Base-by-base conservation (phyloP, 2,113 vertebrate species). In the Corythornis madagascariensis region DNA sequence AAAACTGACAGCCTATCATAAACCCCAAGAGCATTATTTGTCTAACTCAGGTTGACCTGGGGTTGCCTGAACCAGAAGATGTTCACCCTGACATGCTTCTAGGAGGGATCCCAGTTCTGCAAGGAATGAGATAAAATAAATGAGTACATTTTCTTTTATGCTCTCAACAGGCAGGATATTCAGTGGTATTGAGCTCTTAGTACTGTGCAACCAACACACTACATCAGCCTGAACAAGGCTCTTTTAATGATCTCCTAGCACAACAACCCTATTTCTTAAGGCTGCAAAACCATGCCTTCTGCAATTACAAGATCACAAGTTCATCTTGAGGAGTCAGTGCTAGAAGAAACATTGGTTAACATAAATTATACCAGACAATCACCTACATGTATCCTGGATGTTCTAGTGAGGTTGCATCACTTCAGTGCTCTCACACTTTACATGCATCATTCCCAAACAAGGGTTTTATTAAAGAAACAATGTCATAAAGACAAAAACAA, bases 251-350 rank as follows among this genome's bases (percentile, higher is more conserved):
- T 42, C 77, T 85, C 52, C 64, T 76, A 63, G 71, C 2, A 7
- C 1, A 3, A 87, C 60, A 93, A 45, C 53, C 13, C 18, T 87
- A 1, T 72, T 94, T 86, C 90, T 86, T 76, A 88, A 89, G 89
- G 73, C 60, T 77, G 69, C 38, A 83, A 72, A 87, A 72, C 60
- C 53, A 52, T 65, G 67, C 47, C 74, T 92, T 86, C 85, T 90
- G 86, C 89, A 94, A 76, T 65, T 73, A 63, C 29, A 89, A 47
- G 33, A 89, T 83, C 85, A 88, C 82, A 79, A 87, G 78, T 86
- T 94, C 65, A 95, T 59, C 83, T 65, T 85, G 85, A 89, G 77
- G 94, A 92, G 95, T 85, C 82, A 84, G 86, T 52, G 82, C 81
- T 80, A 20, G 84, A 85, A 75, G 71, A 53, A 83, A 95, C 88